A percentile compares a stretch with the other conserved stretches of the same genome.
Evolutionary conservation across 2,113 vertebrate genomes (phyloP).

Genomic region (Pteronura brasiliensis): DNA sequence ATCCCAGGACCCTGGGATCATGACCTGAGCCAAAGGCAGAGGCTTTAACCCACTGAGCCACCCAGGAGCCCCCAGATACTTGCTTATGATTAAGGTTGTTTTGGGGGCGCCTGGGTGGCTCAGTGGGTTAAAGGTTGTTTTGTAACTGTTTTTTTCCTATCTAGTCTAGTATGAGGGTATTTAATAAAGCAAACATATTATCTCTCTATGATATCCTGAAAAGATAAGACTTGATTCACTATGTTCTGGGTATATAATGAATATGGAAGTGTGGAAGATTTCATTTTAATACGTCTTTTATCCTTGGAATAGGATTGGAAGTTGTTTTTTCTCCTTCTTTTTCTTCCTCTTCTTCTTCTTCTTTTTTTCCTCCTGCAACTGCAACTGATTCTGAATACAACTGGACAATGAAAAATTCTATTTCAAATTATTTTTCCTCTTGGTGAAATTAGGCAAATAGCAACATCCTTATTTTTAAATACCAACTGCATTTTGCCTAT

Average conservation of each 20-base stretch:
- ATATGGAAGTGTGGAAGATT: not conserved
- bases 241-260: not conserved
- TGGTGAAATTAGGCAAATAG: constrained; percentile 4
- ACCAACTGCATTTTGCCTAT: not conserved
- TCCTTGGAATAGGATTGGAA: not conserved
- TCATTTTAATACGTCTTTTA: constrained; percentile 28
- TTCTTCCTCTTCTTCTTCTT: not conserved
- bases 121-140: not conserved
- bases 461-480: constrained; percentile 33
- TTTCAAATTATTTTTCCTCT: constrained; percentile 40
- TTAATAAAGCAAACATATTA: not conserved
- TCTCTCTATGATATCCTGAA: not conserved
- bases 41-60: too few relatives aligned
- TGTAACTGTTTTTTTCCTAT: not conserved
- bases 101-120: not conserved
- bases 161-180: not conserved
- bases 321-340: not conserved
- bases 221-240: not conserved
- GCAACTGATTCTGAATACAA: constrained; percentile 4
- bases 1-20: too few relatives aligned
- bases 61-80: too few relatives aligned
- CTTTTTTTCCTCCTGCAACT: not conserved
- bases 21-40: too few relatives aligned
- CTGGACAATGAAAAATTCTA: not conserved
- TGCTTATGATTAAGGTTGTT: not conserved